Percentiles rank a stretch among this genome's conserved stretches.
Conservation (phyloP, 2,888 invertebrate species). For the Hylaea fasciaria region DNA sequence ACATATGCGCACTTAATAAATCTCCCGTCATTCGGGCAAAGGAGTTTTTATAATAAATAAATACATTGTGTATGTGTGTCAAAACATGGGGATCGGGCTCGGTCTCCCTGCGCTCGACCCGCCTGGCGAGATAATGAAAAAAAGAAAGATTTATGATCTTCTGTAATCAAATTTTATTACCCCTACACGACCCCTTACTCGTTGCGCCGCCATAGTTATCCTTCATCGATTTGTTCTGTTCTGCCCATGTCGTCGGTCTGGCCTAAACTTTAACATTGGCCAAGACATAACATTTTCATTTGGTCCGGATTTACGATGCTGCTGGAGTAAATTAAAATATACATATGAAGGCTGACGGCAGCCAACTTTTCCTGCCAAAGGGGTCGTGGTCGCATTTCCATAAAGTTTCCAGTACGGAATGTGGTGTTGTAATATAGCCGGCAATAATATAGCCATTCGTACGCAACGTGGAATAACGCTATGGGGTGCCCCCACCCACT, state of each 20-base stretch:
- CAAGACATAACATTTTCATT: conserved; percentile 26
- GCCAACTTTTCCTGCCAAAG: conserved; percentile 77
- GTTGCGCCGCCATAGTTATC: conserved; percentile 61
- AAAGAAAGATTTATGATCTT: conserved; percentile 83
- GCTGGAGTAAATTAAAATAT: conserved; percentile 42
- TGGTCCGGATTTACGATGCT: conserved; percentile 31
- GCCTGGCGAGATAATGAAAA: conserved; percentile 79
- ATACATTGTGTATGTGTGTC: conserved; percentile 79
- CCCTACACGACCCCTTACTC: conserved; percentile 67
- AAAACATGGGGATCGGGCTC: conserved; percentile 79
- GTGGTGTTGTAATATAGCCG: conserved; percentile 73
- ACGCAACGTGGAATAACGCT: conserved; percentile 70
- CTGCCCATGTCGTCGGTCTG: conserved; percentile 42
- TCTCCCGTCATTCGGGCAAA: conserved; percentile 74
- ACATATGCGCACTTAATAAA: conserved; percentile 82
- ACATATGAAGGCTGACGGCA: conserved; percentile 55
- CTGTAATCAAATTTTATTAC: conserved; percentile 83
- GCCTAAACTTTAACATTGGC: conserved; percentile 22
- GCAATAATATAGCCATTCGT: conserved; percentile 73
- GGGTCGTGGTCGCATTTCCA: conserved; percentile 73
- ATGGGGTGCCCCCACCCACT: conserved; percentile 52
- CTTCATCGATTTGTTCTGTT: conserved; percentile 64
- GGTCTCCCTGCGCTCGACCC: conserved; percentile 60
- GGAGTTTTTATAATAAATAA: conserved; percentile 76
- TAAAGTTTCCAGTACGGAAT: conserved; percentile 73